A percentile compares a stretch with the other conserved stretches of the same genome.
These are phyloP conservation scores for Dermochelys coriacea DNA, from an alignment of 2,797 vertebrate genomes.

Conservation along the genomic window DNA sequence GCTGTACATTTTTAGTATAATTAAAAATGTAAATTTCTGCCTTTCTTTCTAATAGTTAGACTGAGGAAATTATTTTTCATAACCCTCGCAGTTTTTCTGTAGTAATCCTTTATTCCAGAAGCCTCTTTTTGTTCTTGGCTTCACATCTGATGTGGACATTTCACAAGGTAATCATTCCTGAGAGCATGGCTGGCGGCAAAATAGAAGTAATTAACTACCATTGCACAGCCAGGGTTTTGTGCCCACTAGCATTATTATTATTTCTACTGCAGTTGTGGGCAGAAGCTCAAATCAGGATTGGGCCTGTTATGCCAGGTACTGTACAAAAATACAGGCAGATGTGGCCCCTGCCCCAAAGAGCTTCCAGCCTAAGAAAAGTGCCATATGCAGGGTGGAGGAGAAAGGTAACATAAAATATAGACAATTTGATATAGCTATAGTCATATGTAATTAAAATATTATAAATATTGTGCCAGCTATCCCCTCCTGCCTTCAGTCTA, in stretches of 20 bases:
- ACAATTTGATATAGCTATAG: neutral
- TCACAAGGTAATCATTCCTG: constrained; percentile 20
- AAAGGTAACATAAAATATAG: neutral
- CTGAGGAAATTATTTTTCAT: constrained; percentile 47
- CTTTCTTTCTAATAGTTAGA: constrained; percentile 21
- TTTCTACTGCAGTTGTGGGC: neutral
- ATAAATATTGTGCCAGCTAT: neutral
- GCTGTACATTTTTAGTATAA: neutral
- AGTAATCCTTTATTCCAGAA: neutral
- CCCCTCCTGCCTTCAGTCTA: neutral
- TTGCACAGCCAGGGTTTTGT: neutral
- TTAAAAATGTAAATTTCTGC: constrained; percentile 21
- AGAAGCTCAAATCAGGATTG: neutral
- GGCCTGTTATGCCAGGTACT: neutral
- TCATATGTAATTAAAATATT: neutral
- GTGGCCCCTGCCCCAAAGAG: neutral
- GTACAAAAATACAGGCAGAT: neutral
- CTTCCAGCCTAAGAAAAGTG: neutral
- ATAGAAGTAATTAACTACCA: neutral
- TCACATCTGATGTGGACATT: constrained; percentile 20
- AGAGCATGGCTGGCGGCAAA: neutral
- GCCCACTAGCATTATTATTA: neutral
- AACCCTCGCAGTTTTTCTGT: neutral
- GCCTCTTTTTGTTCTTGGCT: constrained; percentile 5
- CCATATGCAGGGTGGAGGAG: neutral